Evolutionary conservation across 2,113 vertebrate genomes (phyloP).

Genomic region (Zapornia atra): DNA sequence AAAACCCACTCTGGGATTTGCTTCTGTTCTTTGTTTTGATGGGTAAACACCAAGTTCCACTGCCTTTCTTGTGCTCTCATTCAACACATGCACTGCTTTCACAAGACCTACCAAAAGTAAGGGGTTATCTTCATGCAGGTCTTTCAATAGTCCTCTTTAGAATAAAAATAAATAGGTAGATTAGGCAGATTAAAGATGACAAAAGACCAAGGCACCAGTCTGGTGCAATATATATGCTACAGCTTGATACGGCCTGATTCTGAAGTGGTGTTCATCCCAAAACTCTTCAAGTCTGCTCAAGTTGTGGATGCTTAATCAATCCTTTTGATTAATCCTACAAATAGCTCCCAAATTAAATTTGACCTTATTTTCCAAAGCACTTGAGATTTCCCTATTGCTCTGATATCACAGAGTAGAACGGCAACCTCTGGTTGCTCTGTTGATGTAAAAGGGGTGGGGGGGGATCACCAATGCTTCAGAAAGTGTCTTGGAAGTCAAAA

Average conservation of each 20-base stretch:
- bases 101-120: background rate
- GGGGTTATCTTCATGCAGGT: background rate
- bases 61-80: background rate
- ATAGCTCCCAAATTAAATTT: background rate
- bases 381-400: background rate
- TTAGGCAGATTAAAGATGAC: background rate
- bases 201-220: background rate
- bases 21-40: background rate
- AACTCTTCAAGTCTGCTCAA: background rate
- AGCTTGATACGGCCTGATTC: background rate
- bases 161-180: background rate
- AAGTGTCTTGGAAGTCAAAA: background rate
- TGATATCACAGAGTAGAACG: background rate
- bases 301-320: background rate
- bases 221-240: background rate
- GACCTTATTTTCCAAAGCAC: background rate
- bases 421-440: background rate
- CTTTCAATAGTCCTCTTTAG: background rate
- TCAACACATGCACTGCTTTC: background rate
- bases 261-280: background rate
- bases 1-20: background rate
- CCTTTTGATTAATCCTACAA: background rate
- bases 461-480: background rate
- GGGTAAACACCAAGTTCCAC: background rate
- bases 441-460: background rate